Percentiles rank a stretch among this genome's conserved stretches.
These are phyloP conservation scores for Sesamia inferens DNA, from an alignment of 2,888 invertebrate species.

Conservation along the genomic window DNA sequence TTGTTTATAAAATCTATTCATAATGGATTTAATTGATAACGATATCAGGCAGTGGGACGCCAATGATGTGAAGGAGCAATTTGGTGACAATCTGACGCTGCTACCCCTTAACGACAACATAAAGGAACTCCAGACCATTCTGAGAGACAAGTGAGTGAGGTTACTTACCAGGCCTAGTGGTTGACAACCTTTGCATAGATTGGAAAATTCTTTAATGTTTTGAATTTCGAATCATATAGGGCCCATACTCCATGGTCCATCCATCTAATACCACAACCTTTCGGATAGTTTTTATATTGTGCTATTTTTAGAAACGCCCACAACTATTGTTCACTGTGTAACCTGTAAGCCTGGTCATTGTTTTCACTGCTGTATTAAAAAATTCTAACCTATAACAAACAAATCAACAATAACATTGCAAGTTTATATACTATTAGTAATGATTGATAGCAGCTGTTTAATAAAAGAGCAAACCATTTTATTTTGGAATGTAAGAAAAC, in stretches of 20 bases:
- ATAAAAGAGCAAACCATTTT: not conserved
- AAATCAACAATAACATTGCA: conserved; percentile 30
- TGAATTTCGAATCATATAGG: not conserved
- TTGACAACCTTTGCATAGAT: conserved; percentile 10
- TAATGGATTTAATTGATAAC: conserved; percentile 83
- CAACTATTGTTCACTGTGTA: not conserved
- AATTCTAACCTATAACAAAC: conserved; percentile 7
- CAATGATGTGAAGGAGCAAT: conserved; percentile 88
- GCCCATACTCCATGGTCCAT: not conserved
- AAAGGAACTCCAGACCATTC: conserved; percentile 95
- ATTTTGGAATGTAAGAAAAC: not conserved
- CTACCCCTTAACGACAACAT: conserved; percentile 94
- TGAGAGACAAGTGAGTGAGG: conserved; percentile 94
- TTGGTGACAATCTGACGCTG: conserved; percentile 92
- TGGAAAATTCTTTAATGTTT: not conserved
- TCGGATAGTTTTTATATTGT: not conserved
- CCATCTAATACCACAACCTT: too few species aligned
- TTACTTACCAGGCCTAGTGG: conserved; percentile 65
- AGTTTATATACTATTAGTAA: conserved; percentile 10
- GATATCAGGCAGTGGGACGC: conserved; percentile 85
- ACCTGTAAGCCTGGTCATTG: not conserved
- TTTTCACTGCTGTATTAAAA: not conserved
- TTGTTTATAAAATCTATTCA: conserved; percentile 55
- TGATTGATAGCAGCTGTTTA: conserved; percentile 1
- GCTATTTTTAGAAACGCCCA: conserved; percentile 44